These are phyloP conservation scores for Acholoe squamosa DNA, from an alignment of 2,888 invertebrate genomes.

Conservation along the genomic window DNA sequence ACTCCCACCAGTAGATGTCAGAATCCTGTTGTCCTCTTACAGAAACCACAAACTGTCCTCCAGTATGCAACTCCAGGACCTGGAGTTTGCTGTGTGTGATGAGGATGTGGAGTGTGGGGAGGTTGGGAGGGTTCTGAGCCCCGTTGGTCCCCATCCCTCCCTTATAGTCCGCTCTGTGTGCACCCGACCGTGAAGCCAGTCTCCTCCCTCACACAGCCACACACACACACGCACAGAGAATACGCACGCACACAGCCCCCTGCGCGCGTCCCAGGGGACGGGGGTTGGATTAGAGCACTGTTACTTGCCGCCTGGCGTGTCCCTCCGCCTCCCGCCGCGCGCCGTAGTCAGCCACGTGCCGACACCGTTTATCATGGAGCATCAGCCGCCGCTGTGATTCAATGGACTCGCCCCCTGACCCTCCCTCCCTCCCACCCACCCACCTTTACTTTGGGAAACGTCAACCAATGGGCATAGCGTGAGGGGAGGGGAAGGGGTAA, in stretches of 20 bases:
- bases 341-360: conserved; percentile 5
- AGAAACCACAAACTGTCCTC: too few species aligned
- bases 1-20: too few species aligned
- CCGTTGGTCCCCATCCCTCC: too few species aligned
- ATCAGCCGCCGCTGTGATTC: conserved; percentile 40
- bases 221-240: background rate
- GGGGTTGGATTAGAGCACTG: conserved; percentile 23
- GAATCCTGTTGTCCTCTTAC: too few species aligned
- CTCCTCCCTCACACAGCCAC: too few species aligned
- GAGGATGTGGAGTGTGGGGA: too few species aligned
- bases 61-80: too few species aligned
- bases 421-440: conserved; percentile 29
- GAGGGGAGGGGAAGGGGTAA: background rate
- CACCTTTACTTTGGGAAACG: background rate
- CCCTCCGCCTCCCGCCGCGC: too few species aligned
- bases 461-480: conserved; percentile 14
- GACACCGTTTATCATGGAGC: conserved; percentile 33
- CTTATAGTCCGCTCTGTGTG: too few species aligned
- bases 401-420: conserved; percentile 13
- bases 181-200: too few species aligned
- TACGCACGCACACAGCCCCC: background rate
- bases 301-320: background rate
- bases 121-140: too few species aligned
- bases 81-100: too few species aligned
- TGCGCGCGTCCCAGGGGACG: background rate